Evolutionary conservation across 2,113 vertebrate genomes (phyloP).

Genomic region (Dasyornis broadbenti): DNA sequence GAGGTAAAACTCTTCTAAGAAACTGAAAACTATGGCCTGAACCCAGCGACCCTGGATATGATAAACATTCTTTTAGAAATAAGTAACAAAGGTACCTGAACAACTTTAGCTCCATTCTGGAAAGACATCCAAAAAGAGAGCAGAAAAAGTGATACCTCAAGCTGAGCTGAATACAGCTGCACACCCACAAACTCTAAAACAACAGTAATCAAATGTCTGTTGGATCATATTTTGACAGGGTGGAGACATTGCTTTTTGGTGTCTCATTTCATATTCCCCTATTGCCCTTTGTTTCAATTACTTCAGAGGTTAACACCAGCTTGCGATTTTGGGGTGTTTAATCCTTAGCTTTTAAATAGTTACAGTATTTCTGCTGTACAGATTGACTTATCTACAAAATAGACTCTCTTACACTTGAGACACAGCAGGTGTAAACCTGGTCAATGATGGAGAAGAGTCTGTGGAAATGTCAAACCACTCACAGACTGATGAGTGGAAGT

Average conservation of each 20-base stretch:
- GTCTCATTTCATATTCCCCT: not conserved
- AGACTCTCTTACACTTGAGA: not conserved
- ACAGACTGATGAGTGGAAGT: not conserved
- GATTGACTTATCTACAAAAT: not conserved
- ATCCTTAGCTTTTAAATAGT: not conserved
- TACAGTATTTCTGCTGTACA: not conserved
- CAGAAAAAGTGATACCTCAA: not conserved
- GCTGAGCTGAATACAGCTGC: not conserved
- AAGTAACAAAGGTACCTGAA: not conserved
- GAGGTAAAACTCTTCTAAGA: not conserved
- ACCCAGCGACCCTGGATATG: not conserved
- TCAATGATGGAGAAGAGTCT: not conserved
- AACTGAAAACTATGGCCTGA: not conserved
- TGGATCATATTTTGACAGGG: not conserved
- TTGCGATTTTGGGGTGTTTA: not conserved
- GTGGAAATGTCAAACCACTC: constrained; percentile 41
- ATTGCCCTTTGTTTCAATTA: not conserved
- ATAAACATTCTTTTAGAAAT: not conserved
- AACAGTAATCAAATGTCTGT: not conserved
- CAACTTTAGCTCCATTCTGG: not conserved
- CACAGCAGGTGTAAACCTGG: not conserved
- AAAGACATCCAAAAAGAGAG: not conserved
- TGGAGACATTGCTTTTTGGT: not conserved
- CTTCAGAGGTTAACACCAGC: not conserved
- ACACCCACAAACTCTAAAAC: not conserved